A percentile compares a stretch with the other conserved stretches of the same genome.
These are phyloP conservation scores for Hucho hucho DNA, from an alignment of 2,113 vertebrate genomes.

Conservation along the genomic window DNA sequence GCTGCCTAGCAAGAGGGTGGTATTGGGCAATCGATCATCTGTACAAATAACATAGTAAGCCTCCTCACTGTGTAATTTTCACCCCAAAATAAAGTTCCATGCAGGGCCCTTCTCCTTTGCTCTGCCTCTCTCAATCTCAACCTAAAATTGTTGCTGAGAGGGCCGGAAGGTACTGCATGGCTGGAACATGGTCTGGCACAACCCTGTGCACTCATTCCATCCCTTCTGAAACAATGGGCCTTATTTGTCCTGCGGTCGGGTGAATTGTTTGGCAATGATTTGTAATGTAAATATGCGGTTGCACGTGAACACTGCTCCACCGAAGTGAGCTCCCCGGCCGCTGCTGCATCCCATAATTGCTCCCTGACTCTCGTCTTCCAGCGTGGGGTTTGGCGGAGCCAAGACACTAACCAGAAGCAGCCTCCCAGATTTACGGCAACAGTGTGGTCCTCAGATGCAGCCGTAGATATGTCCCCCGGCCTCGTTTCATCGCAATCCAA, in stretches of 20 bases:
- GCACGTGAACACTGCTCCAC: constrained; percentile 45
- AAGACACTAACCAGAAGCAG: constrained; percentile 60
- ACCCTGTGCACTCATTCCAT: constrained; percentile 15
- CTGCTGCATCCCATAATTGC: constrained; percentile 63
- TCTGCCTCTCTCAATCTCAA: neutral
- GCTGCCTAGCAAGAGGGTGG: constrained; percentile 47
- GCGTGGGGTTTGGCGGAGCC: constrained; percentile 34
- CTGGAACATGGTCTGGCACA: neutral
- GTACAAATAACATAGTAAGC: constrained; percentile 66
- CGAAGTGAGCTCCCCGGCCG: constrained; percentile 20
- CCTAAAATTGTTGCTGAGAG: neutral
- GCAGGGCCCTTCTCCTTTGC: constrained; percentile 1
- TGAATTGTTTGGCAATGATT: constrained; percentile 68
- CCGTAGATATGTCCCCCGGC: neutral
- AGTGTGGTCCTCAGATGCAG: neutral
- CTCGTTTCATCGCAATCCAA: constrained; percentile 56
- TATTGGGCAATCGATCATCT: constrained; percentile 73
- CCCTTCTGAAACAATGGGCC: constrained; percentile 41
- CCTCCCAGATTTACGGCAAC: neutral
- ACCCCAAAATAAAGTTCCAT: constrained; percentile 69
- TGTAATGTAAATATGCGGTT: constrained; percentile 72
- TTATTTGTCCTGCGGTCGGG: constrained; percentile 58
- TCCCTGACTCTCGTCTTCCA: constrained; percentile 35
- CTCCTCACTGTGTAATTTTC: constrained; percentile 63
- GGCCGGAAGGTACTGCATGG: constrained; percentile 14